Evolutionary conservation across 2,888 invertebrate genomes (phyloP).

Genomic region (Sinelater perroti): DNA sequence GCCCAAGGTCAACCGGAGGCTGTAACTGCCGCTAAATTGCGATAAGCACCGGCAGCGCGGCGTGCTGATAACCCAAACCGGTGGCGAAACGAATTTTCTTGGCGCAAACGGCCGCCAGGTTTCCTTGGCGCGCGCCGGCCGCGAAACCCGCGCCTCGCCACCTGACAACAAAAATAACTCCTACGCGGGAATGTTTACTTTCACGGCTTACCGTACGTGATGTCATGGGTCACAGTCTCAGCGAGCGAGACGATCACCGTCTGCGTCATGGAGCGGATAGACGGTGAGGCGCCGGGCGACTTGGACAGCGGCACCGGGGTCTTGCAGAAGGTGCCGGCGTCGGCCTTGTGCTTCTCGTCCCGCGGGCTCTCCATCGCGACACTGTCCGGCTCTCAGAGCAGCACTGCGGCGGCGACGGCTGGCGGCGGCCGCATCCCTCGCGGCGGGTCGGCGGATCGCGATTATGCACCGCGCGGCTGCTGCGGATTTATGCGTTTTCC

Average conservation of each 20-base stretch:
- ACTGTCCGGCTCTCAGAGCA: neutral
- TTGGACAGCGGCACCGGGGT: conserved; percentile 59
- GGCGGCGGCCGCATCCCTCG: too few relatives aligned
- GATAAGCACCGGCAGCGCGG: too few relatives aligned
- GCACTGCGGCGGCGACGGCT: too few relatives aligned
- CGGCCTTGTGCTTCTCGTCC: conserved; percentile 42
- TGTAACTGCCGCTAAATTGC: neutral
- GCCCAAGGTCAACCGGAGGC: conserved; percentile 2
- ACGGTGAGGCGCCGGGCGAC: conserved; percentile 56
- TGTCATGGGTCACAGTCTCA: conserved; percentile 66
- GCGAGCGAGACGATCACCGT: conserved; percentile 59
- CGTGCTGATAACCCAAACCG: too few relatives aligned
- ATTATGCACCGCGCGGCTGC: conserved; percentile 19
- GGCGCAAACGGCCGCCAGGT: neutral
- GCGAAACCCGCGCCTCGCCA: conserved; percentile 2
- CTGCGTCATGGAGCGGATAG: conserved; percentile 58
- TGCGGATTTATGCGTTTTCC: conserved; percentile 46
- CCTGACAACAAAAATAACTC: conserved; percentile 35
- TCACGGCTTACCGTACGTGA: conserved; percentile 64
- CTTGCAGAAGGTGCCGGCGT: conserved; percentile 53
- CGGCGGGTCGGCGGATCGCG: too few relatives aligned
- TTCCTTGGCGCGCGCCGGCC: neutral
- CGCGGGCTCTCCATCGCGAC: conserved; percentile 39
- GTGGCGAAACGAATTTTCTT: neutral
- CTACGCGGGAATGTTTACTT: conserved; percentile 34